Conservation (phyloP, 2,888 invertebrate species). For the Diadromus collaris region DNA sequence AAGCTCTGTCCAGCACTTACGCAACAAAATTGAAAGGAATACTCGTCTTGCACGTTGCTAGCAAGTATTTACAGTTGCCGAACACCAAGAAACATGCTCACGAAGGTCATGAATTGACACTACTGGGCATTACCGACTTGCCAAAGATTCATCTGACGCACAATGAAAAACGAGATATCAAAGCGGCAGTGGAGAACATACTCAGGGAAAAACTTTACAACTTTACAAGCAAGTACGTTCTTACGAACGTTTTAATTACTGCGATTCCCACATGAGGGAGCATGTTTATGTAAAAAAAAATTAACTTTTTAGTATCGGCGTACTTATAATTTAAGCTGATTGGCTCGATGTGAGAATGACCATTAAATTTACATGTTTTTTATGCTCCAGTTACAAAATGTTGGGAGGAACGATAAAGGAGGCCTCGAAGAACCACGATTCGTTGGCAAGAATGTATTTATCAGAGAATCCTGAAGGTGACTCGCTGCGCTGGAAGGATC, state of each 20-base stretch:
- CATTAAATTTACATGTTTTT: neutral
- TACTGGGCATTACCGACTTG: conserved; percentile 73
- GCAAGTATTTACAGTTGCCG: conserved; percentile 71
- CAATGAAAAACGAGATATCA: conserved; percentile 75
- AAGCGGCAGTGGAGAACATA: conserved; percentile 71
- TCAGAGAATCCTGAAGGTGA: conserved; percentile 68
- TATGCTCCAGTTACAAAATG: conserved; percentile 69
- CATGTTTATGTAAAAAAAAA: neutral
- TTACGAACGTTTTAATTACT: neutral
- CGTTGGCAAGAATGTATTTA: conserved; percentile 64
- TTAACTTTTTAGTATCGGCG: neutral
- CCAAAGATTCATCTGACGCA: conserved; percentile 72
- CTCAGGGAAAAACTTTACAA: conserved; percentile 72
- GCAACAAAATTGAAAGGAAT: conserved; percentile 69
- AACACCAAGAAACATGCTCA: conserved; percentile 62
- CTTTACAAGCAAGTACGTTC: conserved; percentile 70
- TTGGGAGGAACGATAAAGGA: conserved; percentile 70
- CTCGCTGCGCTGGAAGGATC: conserved; percentile 74
- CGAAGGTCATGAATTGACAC: conserved; percentile 66
- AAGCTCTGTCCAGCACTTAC: conserved; percentile 56
- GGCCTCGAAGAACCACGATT: conserved; percentile 68
- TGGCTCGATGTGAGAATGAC: neutral
- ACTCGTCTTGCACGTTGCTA: conserved; percentile 66
- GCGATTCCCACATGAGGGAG: neutral
- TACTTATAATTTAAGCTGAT: neutral